A percentile compares a stretch with the other conserved stretches of the same genome.
These are phyloP conservation scores for Squalus acanthias DNA, from an alignment of 2,797 vertebrate species.

Conservation along the genomic window DNA sequence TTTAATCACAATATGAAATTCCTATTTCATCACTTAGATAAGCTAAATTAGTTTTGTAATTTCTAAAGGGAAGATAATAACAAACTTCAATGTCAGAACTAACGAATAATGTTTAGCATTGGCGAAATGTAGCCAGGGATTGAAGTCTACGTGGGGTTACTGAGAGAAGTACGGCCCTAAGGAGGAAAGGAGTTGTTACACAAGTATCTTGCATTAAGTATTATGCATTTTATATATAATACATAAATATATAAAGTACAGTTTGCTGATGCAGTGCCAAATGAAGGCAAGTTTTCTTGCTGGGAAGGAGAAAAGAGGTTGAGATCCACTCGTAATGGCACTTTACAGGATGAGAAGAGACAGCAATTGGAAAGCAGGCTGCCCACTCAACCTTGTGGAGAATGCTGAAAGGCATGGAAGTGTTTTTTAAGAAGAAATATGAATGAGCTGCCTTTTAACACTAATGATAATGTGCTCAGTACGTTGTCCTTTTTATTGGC, in stretches of 20 bases:
- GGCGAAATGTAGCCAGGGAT: neutral
- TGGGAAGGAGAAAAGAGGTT: neutral
- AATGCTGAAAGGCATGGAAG: neutral
- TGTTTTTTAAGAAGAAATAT: neutral
- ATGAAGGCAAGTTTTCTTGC: neutral
- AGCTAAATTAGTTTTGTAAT: neutral
- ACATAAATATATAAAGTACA: neutral
- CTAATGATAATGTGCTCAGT: neutral
- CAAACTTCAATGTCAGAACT: neutral
- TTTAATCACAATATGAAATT: neutral
- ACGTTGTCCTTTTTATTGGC: neutral
- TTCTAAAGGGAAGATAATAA: neutral
- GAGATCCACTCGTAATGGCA: neutral
- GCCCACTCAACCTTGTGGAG: neutral
- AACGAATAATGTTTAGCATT: neutral
- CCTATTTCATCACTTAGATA: neutral
- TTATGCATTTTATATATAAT: constrained; percentile 9
- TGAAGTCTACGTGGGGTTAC: neutral
- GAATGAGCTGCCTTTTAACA: constrained; percentile 9
- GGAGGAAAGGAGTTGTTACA: neutral
- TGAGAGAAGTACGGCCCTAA: no score
- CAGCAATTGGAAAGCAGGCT: neutral
- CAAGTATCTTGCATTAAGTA: neutral
- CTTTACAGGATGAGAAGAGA: neutral
- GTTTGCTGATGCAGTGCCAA: constrained; percentile 10